Evolutionary conservation across 2,888 invertebrate genomes (phyloP).

Genomic region (Xanthia togata): DNA sequence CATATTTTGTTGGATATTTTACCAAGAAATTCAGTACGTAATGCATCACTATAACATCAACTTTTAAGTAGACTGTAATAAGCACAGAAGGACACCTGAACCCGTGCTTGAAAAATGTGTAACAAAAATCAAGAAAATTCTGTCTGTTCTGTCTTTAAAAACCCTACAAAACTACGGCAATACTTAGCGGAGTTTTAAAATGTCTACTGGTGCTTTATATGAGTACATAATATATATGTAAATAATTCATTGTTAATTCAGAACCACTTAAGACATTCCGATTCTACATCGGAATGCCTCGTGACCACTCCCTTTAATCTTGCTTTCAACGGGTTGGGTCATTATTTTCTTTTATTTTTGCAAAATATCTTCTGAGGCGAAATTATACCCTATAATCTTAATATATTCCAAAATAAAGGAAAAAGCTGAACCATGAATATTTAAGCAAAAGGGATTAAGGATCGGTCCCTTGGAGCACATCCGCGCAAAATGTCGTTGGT

Average conservation of each 20-base stretch:
- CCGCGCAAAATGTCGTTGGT: conserved; percentile 33
- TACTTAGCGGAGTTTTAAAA: neutral
- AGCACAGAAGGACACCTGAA: neutral
- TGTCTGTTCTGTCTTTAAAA: neutral
- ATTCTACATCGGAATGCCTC: conserved; percentile 19
- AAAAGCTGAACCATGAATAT: conserved; percentile 51
- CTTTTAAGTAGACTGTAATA: neutral
- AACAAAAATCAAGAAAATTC: too few species aligned
- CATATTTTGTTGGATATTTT: neutral
- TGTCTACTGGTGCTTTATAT: neutral
- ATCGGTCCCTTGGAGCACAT: conserved; percentile 35
- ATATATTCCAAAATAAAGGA: conserved; percentile 47
- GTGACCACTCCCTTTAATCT: neutral
- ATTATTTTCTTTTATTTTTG: conserved; percentile 39
- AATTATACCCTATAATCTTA: conserved; percentile 11
- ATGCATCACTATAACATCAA: neutral
- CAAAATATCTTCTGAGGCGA: conserved; percentile 7
- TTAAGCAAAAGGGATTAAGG: conserved; percentile 47
- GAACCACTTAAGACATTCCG: conserved; percentile 12
- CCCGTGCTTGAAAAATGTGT: neutral
- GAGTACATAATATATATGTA: neutral
- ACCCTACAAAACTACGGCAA: too few species aligned
- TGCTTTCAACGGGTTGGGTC: conserved; percentile 1
- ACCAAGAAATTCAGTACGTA: neutral
- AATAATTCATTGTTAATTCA: conserved; percentile 15